phyloP scores from a whole-genome alignment of 2,888 invertebrate species.

The Microchrysa polita region DNA sequence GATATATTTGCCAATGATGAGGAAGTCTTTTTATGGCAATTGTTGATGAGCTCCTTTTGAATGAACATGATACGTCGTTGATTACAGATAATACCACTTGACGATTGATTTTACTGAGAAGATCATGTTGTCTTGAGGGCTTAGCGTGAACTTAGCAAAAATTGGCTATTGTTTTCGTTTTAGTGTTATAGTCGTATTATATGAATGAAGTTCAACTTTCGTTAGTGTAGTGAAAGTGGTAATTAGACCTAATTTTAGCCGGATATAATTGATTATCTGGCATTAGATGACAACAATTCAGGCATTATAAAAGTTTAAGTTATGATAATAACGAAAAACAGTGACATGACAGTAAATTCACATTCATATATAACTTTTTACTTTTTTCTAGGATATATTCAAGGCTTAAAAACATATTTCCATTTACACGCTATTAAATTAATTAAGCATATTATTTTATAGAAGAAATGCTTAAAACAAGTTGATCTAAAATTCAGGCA shows the following conservation, averaged over 20 bases:
- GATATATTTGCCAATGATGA: not conserved
- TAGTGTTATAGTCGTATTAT: not conserved
- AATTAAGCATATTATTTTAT: too few relatives aligned
- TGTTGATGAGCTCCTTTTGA: not conserved
- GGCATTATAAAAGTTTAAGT: too few relatives aligned
- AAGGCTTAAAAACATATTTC: too few relatives aligned
- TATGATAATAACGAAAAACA: too few relatives aligned
- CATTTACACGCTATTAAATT: too few relatives aligned
- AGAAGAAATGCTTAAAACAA: too few relatives aligned
- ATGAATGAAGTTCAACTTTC: slow-evolving; percentile 12
- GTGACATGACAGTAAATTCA: too few relatives aligned
- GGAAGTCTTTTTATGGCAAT: slow-evolving; percentile 27
- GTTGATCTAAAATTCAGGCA: too few relatives aligned
- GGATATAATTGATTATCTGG: too few relatives aligned
- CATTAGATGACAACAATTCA: too few relatives aligned
- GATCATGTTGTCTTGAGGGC: not conserved
- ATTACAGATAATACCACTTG: not conserved
- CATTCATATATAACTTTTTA: too few relatives aligned
- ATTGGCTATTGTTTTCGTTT: not conserved
- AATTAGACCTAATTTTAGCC: slow-evolving; percentile 4
- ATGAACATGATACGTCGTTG: not conserved
- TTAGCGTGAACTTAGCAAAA: not conserved
- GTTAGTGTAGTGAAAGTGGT: slow-evolving; percentile 9
- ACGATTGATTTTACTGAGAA: not conserved
- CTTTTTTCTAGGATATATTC: too few relatives aligned